Evolutionary conservation across 2,797 vertebrate species (phyloP).

Genomic region (Microctenopoma stevenorrisi): DNA sequence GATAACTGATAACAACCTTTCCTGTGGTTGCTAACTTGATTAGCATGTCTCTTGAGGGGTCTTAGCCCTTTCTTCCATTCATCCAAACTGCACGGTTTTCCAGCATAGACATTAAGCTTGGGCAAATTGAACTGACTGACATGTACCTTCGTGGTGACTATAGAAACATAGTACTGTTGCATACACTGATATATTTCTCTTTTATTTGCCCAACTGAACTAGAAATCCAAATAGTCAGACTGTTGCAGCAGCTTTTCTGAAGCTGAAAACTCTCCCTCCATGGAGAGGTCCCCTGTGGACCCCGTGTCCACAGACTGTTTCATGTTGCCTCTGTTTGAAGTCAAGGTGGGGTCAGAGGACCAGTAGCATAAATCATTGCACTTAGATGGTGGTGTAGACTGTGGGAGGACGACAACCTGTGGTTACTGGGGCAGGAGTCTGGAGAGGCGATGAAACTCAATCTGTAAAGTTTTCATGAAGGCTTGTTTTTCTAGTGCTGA

Average conservation of each 20-base stretch:
- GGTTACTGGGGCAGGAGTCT: constrained; percentile 38
- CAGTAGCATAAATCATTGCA: constrained; percentile 87
- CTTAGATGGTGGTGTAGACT: constrained; percentile 32
- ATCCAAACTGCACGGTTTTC: too few relatives aligned
- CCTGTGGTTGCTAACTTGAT: too few relatives aligned
- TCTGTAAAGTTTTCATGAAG: constrained; percentile 82
- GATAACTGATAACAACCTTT: too few relatives aligned
- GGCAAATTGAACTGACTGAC: too few relatives aligned
- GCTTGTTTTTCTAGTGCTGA: constrained; percentile 82
- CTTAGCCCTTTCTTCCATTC: too few relatives aligned
- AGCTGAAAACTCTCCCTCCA: constrained; percentile 13
- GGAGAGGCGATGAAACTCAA: constrained; percentile 87
- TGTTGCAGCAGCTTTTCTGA: background rate
- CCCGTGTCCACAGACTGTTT: constrained; percentile 25
- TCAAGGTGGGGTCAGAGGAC: constrained; percentile 83
- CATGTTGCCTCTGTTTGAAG: constrained; percentile 46
- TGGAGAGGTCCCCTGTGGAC: background rate
- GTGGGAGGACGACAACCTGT: constrained; percentile 42
- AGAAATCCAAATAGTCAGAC: too few relatives aligned
- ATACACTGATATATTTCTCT: too few relatives aligned
- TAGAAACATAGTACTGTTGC: too few relatives aligned
- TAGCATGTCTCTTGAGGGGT: too few relatives aligned
- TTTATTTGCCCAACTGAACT: too few relatives aligned
- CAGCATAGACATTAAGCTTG: too few relatives aligned
- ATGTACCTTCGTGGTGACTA: too few relatives aligned